Evolutionary conservation across 2,113 vertebrate genomes (phyloP).

Genomic region (Ptyas mucosa): DNA sequence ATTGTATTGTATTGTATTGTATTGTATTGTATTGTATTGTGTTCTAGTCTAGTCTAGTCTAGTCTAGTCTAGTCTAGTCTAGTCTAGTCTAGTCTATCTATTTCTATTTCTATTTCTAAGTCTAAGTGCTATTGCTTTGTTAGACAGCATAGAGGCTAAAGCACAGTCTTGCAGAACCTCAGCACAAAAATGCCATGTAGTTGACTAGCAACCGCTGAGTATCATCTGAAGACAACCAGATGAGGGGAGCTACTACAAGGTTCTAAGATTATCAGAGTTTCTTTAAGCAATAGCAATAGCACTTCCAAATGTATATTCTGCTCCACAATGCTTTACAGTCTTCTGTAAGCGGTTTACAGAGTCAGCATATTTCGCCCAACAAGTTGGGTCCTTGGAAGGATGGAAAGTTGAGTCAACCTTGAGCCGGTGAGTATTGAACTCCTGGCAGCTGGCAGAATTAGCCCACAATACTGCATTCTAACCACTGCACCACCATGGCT

Average conservation of each 20-base stretch:
- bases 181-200: neutral
- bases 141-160: neutral
- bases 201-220: neutral
- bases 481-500: neutral
- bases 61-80: no score
- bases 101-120: no score
- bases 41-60: accelerated
- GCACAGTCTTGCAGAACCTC: neutral
- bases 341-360: neutral
- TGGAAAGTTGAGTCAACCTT: neutral
- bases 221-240: neutral
- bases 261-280: neutral
- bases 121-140: neutral
- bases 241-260: neutral
- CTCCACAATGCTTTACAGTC: neutral
- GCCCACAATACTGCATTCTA: neutral
- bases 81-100: no score
- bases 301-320: neutral
- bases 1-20: no score
- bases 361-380: neutral
- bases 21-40: no score
- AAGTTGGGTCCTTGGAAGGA: neutral
- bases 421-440: neutral
- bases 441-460: neutral
- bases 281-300: neutral